These are phyloP conservation scores for Drosophila varians DNA, from an alignment of 1,140 invertebrate species.

Conservation along the genomic window DNA sequence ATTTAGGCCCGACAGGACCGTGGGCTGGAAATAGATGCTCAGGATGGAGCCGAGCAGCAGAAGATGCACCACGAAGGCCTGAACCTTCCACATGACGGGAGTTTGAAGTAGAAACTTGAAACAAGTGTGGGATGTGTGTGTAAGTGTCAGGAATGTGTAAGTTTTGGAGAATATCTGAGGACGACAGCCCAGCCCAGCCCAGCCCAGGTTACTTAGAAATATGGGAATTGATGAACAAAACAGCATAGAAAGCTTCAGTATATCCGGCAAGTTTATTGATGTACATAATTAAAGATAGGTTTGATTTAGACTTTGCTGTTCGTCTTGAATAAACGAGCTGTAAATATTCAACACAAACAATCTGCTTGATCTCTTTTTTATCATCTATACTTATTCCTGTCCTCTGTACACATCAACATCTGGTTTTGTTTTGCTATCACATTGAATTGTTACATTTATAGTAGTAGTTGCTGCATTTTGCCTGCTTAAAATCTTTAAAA, in stretches of 20 bases:
- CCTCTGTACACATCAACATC: constrained; percentile 79
- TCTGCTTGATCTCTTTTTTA: constrained; percentile 56
- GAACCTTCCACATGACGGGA: constrained; percentile 70
- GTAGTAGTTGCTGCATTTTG: constrained; percentile 80
- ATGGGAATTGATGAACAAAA: no score
- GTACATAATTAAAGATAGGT: constrained; percentile 72
- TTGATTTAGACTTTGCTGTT: constrained; percentile 64
- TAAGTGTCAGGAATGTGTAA: not conserved
- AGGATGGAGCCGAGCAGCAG: constrained; percentile 86
- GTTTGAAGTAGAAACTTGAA: not conserved
- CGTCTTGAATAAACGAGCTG: constrained; percentile 75
- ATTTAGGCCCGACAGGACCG: constrained; percentile 85
- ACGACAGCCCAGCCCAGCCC: not conserved
- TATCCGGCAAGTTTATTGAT: constrained; percentile 77
- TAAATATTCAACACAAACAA: constrained; percentile 79
- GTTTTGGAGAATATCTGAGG: not conserved
- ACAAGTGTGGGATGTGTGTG: not conserved
- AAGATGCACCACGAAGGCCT: constrained; percentile 83
- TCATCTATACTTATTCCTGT: constrained; percentile 70
- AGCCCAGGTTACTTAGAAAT: no score
- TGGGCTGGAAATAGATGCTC: constrained; percentile 87
- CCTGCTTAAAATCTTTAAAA: constrained; percentile 79
- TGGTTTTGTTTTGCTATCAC: constrained; percentile 83
- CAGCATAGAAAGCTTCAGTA: constrained; percentile 27
- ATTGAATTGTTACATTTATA: constrained; percentile 84